phyloP scores from a whole-genome alignment of 2,888 invertebrate species.

The Andrena haemorrhoa region DNA sequence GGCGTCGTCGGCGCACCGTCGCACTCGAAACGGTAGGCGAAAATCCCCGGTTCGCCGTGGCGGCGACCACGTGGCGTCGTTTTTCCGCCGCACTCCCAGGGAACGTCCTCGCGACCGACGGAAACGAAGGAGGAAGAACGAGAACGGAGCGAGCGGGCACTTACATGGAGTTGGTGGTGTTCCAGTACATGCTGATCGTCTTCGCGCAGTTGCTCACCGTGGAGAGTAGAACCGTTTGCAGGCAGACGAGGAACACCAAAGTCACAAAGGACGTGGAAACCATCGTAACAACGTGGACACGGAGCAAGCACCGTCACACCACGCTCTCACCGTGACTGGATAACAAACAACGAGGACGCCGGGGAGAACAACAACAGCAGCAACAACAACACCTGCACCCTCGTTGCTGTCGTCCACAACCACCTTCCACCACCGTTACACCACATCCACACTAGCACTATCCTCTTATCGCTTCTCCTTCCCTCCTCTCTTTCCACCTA shows the following conservation, averaged over 20 bases:
- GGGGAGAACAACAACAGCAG: constrained; percentile 44
- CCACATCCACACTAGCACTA: constrained; percentile 71
- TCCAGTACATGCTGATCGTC: constrained; percentile 95
- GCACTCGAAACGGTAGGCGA: constrained; percentile 6
- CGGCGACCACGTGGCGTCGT: constrained; percentile 20
- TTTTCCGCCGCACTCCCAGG: background rate
- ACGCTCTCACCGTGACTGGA: constrained; percentile 69
- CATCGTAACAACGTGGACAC: constrained; percentile 81
- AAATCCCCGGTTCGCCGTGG: background rate
- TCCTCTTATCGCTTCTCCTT: constrained; percentile 9
- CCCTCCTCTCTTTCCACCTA: background rate
- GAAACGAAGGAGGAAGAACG: background rate
- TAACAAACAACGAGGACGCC: constrained; percentile 48
- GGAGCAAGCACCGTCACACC: constrained; percentile 72
- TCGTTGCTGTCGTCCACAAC: constrained; percentile 66
- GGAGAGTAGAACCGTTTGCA: constrained; percentile 88
- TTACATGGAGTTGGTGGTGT: constrained; percentile 95
- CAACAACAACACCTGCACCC: constrained; percentile 63
- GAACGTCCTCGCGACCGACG: background rate
- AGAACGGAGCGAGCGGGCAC: constrained; percentile 75
- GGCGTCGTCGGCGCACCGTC: constrained; percentile 33
- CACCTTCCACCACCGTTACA: constrained; percentile 70
- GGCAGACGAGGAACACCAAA: constrained; percentile 86
- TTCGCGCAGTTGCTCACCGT: constrained; percentile 92
- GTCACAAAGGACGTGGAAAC: constrained; percentile 84